These are phyloP conservation scores for Vidua macroura DNA, from an alignment of 2,113 vertebrate genomes.

Conservation along the genomic window DNA sequence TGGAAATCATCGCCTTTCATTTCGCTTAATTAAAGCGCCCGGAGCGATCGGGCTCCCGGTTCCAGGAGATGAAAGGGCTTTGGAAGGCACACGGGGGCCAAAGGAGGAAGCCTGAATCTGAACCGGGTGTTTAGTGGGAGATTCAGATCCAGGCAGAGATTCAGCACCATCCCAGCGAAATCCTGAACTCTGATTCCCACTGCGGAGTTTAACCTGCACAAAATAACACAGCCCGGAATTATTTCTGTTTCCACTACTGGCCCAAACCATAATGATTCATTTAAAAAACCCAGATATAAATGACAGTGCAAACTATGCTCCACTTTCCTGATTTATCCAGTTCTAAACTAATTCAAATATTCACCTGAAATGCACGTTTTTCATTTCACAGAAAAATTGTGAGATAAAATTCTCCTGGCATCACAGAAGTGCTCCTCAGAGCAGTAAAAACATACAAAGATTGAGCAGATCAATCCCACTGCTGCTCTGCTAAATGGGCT, in stretches of 20 bases:
- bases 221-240: neutral
- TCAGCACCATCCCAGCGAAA: neutral
- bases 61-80: constrained; percentile 39
- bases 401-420: neutral
- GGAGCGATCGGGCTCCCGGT: neutral
- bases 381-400: neutral
- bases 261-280: neutral
- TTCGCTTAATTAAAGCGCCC: constrained; percentile 52
- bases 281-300: neutral
- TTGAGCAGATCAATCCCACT: neutral
- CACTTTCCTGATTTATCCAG: neutral
- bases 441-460: neutral
- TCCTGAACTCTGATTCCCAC: neutral
- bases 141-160: neutral
- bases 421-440: neutral
- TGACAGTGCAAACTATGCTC: neutral
- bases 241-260: neutral
- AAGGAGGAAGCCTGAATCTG: neutral
- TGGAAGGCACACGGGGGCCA: neutral
- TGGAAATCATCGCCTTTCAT: constrained; percentile 51
- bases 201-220: neutral
- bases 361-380: neutral
- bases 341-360: neutral
- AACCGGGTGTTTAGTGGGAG: neutral
- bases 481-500: neutral